Evolutionary conservation across 1,140 invertebrate genomes (phyloP).

Genomic region (Helicoverpa armigera): DNA sequence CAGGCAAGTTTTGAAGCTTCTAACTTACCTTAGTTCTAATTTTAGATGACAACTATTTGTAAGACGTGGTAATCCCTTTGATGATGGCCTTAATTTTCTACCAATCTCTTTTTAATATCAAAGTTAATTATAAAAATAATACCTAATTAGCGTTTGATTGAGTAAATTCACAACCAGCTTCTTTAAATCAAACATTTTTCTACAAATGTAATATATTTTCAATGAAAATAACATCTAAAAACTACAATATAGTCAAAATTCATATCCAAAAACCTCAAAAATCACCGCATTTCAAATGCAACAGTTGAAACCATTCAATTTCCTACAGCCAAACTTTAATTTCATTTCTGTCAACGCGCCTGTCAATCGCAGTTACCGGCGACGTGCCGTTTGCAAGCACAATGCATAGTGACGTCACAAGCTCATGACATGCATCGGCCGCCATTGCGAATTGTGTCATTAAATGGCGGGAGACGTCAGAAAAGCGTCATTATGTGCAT

Average conservation of each 20-base stretch:
- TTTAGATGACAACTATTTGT: neutral
- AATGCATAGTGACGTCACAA: slow-evolving; percentile 14
- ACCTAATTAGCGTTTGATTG: no score
- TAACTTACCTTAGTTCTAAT: neutral
- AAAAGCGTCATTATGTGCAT: neutral
- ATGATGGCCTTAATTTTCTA: no score
- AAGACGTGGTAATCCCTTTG: no score
- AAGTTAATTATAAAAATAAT: no score
- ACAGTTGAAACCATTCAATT: neutral
- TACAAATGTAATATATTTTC: no score
- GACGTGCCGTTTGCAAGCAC: neutral
- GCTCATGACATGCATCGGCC: neutral
- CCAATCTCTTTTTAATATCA: no score
- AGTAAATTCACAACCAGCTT: no score
- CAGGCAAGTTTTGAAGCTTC: neutral
- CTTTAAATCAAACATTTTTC: no score
- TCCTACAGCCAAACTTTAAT: slow-evolving; percentile 4
- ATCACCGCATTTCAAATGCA: neutral
- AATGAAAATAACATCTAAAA: neutral
- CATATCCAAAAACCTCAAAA: neutral
- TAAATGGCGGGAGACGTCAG: neutral
- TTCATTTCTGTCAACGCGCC: slow-evolving; percentile 15
- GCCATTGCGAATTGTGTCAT: neutral
- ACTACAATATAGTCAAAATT: neutral
- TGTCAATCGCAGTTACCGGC: neutral